phyloP scores from a whole-genome alignment of 1,140 invertebrate genomes.

The Myzus persicae region DNA sequence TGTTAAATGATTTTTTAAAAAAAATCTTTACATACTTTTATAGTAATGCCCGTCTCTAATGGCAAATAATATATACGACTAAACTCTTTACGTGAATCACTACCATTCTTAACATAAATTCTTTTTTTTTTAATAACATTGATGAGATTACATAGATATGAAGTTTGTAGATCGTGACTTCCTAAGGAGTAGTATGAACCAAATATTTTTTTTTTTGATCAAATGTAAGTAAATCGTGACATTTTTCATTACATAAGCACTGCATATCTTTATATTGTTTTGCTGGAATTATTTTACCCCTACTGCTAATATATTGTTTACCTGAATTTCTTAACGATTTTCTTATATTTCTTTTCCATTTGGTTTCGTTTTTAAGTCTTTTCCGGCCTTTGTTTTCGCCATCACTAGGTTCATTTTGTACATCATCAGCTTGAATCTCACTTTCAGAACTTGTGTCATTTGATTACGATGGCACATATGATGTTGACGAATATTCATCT shows the following conservation, averaged over 20 bases:
- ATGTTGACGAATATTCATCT: conserved; percentile 27
- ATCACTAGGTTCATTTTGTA: conserved; percentile 27
- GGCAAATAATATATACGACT: conserved; percentile 34
- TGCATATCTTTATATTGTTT: background rate
- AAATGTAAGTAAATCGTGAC: conserved; percentile 25
- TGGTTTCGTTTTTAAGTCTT: conserved; percentile 24
- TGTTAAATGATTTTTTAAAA: conserved; percentile 27
- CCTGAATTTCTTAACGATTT: conserved; percentile 19
- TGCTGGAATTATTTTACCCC: background rate
- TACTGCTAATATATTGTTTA: background rate
- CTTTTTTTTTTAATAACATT: conserved; percentile 26
- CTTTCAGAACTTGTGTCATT: conserved; percentile 35
- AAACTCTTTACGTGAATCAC: conserved; percentile 28
- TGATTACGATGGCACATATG: conserved; percentile 6
- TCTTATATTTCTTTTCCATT: conserved; percentile 39
- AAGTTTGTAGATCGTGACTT: conserved; percentile 21
- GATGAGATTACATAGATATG: background rate
- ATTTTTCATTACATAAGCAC: conserved; percentile 16
- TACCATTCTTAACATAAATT: background rate
- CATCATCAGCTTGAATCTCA: conserved; percentile 44
- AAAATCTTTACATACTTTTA: conserved; percentile 42
- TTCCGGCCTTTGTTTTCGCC: conserved; percentile 9
- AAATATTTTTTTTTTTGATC: conserved; percentile 20
- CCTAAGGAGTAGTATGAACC: background rate
- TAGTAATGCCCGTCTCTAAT: background rate